Base-by-base conservation (phyloP, 35 echinoderm and acorn worm species). In the Patiria miniata region DNA sequence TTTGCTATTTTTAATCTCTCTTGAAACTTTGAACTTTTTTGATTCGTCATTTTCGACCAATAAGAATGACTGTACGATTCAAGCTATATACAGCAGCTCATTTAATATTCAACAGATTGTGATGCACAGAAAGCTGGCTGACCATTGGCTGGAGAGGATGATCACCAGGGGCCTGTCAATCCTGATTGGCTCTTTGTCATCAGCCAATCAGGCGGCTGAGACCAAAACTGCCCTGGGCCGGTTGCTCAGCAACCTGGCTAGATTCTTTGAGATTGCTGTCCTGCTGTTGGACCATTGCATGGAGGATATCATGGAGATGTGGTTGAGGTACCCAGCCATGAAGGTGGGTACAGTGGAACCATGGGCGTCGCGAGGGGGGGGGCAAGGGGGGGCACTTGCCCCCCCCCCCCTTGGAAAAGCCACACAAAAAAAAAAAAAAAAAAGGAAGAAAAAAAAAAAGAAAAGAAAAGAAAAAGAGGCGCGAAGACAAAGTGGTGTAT, bases 251-350 rank as follows among this genome's bases (percentile, higher is more conserved):
- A 53, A 39, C 12, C 54, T 84, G 36, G 82, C 51, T 1, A 10
- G 57, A 7, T 84, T 38, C 57, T 84, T 84, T 60, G 82, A 84
- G 82, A 37, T 84, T 17, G 82, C 82, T 14, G 82, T 84, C 6
- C 53, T 84, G 51, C 14, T 84, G 36, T 39, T 60, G 82, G 54
- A 61, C 33, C 80, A 84, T 14, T 58, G 82, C 38, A 60, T 84
- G 82, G n/a, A 54, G 10, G 30, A 82, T 39, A 84, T 84, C 19
- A 84, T 84, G 82, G 82, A 73, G 23, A 23, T 73, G 21, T 84
- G 80, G 52, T 18, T 51, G 16, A 58, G 54, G 59, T 38, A 82
- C 52, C 80, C 33, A 38, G 19, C 54, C 10, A 59, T 84, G 39
- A 84, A 84, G 82, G 82, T 84, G 37, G 57, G 61, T 69, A 28